Evolutionary conservation across 2,113 vertebrate genomes (phyloP).

Genomic region (Rhinoptilus africanus): DNA sequence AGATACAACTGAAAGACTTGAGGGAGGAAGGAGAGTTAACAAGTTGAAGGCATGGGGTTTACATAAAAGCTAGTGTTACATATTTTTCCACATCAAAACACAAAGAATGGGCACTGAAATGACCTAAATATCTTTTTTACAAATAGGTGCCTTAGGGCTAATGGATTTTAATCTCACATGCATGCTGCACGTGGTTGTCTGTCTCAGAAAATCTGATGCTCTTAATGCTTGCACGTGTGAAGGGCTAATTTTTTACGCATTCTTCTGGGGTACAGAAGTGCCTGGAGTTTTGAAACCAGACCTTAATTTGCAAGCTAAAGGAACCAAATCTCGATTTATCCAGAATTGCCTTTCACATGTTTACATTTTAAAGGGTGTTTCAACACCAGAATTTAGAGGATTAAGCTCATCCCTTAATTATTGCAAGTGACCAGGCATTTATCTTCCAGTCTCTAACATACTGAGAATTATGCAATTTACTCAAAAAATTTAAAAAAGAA

Average conservation of each 20-base stretch:
- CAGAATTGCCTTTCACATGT: neutral
- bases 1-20: neutral
- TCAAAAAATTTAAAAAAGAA: slow-evolving; percentile 50
- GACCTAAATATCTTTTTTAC: slow-evolving; percentile 22
- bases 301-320: neutral
- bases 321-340: neutral
- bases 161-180: neutral
- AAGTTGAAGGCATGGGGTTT: neutral
- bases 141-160: neutral
- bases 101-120: slow-evolving; percentile 13
- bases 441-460: neutral
- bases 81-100: slow-evolving; percentile 42
- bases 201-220: neutral
- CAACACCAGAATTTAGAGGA: neutral
- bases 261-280: neutral
- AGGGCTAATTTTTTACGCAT: neutral
- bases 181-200: neutral
- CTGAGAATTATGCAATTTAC: slow-evolving; percentile 33
- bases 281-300: slow-evolving; percentile 39
- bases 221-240: neutral
- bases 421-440: neutral
- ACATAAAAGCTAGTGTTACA: slow-evolving; percentile 10
- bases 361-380: slow-evolving; percentile 11
- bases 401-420: slow-evolving; percentile 43
- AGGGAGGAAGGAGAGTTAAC: slow-evolving; percentile 3